These are phyloP conservation scores for Trachelus troglodyta DNA, from an alignment of 2,888 invertebrate genomes.

Conservation along the genomic window DNA sequence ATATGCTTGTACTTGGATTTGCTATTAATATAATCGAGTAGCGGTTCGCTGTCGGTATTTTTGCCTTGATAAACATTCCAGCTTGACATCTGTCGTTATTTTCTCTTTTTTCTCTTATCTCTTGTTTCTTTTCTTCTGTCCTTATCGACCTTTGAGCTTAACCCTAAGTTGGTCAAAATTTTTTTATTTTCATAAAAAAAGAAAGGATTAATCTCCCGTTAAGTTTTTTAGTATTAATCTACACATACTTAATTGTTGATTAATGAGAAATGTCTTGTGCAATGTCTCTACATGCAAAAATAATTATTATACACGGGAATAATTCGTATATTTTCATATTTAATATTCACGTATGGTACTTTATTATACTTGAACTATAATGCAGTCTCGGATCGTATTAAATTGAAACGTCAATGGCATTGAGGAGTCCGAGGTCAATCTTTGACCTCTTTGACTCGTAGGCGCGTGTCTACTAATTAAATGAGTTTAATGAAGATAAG, in stretches of 20 bases:
- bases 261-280: too few relatives aligned
- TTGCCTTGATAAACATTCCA: neutral
- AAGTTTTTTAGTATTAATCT: neutral
- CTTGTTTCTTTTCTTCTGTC: slow-evolving; percentile 10
- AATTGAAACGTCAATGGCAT: neutral
- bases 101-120: slow-evolving; percentile 3
- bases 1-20: neutral
- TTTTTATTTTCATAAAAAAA: neutral
- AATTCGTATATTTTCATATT: neutral
- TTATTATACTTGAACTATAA: neutral
- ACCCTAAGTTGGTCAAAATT: neutral
- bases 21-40: neutral
- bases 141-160: neutral
- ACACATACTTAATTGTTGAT: neutral
- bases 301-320: neutral
- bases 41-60: neutral
- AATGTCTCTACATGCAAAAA: too few relatives aligned
- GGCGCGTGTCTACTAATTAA: neutral
- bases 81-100: slow-evolving; percentile 16
- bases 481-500: neutral
- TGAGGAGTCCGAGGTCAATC: neutral
- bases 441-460: neutral
- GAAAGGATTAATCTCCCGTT: neutral
- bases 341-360: neutral
- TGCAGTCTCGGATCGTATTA: neutral